A percentile compares a stretch with the other conserved stretches of the same genome.
phyloP scores from a whole-genome alignment of 2,888 invertebrate species.

The Scaptomyza polygonia region DNA sequence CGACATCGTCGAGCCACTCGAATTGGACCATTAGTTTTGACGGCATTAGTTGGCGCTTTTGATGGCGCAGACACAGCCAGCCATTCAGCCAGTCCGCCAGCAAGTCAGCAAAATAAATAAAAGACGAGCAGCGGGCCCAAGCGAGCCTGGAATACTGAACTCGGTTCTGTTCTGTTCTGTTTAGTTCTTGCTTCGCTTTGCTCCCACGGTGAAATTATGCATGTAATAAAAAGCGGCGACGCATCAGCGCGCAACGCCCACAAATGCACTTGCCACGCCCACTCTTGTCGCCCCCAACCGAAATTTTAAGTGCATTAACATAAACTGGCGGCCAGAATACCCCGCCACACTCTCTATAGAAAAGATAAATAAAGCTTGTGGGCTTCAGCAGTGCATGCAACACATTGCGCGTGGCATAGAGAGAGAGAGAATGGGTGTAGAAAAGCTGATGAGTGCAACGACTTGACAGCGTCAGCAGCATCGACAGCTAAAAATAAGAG shows the following conservation, averaged over 20 bases:
- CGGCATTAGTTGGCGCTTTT: conserved; percentile 81
- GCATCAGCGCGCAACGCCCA: conserved; percentile 53
- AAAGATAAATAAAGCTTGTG: conserved; percentile 78
- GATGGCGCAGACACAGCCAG: conserved; percentile 56
- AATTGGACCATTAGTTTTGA: conserved; percentile 83
- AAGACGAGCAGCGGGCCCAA: conserved; percentile 62
- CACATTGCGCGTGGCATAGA: neutral
- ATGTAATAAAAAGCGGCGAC: conserved; percentile 82
- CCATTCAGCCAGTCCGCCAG: conserved; percentile 43
- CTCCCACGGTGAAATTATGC: conserved; percentile 82
- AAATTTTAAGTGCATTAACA: conserved; percentile 82
- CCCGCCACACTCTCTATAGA: conserved; percentile 10
- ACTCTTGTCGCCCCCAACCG: conserved; percentile 47
- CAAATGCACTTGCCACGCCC: conserved; percentile 52
- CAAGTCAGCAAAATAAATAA: conserved; percentile 68
- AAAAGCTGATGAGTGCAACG: conserved; percentile 83
- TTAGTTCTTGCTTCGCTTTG: neutral
- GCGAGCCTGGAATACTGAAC: neutral
- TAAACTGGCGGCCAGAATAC: conserved; percentile 65
- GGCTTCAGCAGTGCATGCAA: conserved; percentile 8
- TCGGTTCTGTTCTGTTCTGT: conserved; percentile 1
- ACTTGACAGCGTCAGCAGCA: conserved; percentile 66
- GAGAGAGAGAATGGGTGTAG: neutral
- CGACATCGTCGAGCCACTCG: conserved; percentile 72
- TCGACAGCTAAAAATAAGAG: conserved; percentile 11